A percentile compares a stretch with the other conserved stretches of the same genome.
These are phyloP conservation scores for Agelas oroides DNA, from an alignment of 37 sponge, comb jelly and placozoan genomes.

Conservation along the genomic window DNA sequence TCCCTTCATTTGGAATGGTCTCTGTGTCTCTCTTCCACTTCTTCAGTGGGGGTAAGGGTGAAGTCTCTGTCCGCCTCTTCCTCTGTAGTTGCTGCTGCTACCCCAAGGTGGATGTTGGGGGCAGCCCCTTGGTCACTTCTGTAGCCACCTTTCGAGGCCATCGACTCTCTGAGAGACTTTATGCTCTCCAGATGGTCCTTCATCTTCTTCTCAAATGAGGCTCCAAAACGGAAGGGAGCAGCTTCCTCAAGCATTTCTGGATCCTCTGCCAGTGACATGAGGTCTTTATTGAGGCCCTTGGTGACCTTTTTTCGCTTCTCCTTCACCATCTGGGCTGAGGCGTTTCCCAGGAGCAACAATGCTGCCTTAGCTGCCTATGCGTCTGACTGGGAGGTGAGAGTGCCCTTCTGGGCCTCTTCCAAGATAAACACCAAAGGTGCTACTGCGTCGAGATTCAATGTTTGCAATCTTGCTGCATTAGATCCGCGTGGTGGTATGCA, in stretches of 20 bases:
- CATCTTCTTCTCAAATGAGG: background rate
- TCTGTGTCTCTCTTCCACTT: too few species aligned
- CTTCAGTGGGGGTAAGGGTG: too few species aligned
- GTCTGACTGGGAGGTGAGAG: background rate
- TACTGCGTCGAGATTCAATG: slow-evolving; percentile 8
- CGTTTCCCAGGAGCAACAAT: slow-evolving; percentile 4
- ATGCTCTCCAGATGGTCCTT: slow-evolving; percentile 2
- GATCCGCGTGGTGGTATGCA: too few species aligned
- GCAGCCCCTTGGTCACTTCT: background rate
- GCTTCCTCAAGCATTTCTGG: background rate
- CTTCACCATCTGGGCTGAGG: background rate
- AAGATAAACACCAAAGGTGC: slow-evolving; percentile 1
- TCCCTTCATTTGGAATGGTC: too few species aligned
- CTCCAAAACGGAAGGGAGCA: slow-evolving; percentile 1
- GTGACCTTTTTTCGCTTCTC: background rate
- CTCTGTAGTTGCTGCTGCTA: background rate
- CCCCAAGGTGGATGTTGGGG: background rate
- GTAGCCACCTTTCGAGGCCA: background rate
- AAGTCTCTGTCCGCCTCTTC: too few species aligned
- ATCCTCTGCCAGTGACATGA: slow-evolving; percentile 5
- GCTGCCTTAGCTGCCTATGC: slow-evolving; percentile 4
- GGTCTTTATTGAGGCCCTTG: background rate
- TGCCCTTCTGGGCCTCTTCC: background rate
- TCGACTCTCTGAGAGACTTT: background rate
- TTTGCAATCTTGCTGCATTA: background rate